phyloP scores from a whole-genome alignment of 2,888 invertebrate species.

The Adelognathus sp. region DNA sequence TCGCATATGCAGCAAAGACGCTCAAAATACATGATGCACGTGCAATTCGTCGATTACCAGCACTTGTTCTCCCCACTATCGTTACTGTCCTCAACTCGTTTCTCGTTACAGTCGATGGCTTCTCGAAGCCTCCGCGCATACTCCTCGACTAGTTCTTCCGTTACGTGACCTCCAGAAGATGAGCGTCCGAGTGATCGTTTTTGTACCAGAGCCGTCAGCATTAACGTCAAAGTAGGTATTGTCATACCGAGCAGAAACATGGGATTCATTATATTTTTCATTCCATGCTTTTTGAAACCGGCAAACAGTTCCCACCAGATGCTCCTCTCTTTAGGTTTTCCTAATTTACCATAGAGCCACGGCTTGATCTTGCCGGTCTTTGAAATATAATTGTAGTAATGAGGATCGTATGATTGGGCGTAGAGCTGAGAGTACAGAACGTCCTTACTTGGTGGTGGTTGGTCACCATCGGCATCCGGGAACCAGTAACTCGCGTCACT shows the following conservation, averaged over 20 bases:
- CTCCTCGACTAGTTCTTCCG: slow-evolving; percentile 68
- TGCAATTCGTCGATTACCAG: slow-evolving; percentile 17
- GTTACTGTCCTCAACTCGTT: not conserved
- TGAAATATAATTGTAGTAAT: slow-evolving; percentile 77
- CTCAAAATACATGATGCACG: not conserved
- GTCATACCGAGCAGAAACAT: slow-evolving; percentile 76
- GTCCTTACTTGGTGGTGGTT: slow-evolving; percentile 65
- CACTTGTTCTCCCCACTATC: slow-evolving; percentile 11
- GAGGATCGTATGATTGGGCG: slow-evolving; percentile 77
- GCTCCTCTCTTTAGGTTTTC: slow-evolving; percentile 67
- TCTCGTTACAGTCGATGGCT: slow-evolving; percentile 69
- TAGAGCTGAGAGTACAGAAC: slow-evolving; percentile 76
- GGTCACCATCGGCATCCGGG: slow-evolving; percentile 61
- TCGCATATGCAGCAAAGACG: not conserved
- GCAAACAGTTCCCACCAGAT: slow-evolving; percentile 73
- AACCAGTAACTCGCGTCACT: slow-evolving; percentile 71
- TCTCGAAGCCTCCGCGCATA: slow-evolving; percentile 68
- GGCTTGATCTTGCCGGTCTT: slow-evolving; percentile 77
- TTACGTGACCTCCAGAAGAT: slow-evolving; percentile 47
- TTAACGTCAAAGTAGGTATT: slow-evolving; percentile 75
- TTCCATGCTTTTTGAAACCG: slow-evolving; percentile 76
- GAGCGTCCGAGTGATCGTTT: slow-evolving; percentile 72
- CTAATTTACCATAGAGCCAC: slow-evolving; percentile 75
- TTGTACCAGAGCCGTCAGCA: slow-evolving; percentile 75
- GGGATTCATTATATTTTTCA: slow-evolving; percentile 78